Evolutionary conservation across 2,113 vertebrate genomes (phyloP), one percentile per base, ranked within the genome.

Genomic region (Chamaea fasciata): DNA sequence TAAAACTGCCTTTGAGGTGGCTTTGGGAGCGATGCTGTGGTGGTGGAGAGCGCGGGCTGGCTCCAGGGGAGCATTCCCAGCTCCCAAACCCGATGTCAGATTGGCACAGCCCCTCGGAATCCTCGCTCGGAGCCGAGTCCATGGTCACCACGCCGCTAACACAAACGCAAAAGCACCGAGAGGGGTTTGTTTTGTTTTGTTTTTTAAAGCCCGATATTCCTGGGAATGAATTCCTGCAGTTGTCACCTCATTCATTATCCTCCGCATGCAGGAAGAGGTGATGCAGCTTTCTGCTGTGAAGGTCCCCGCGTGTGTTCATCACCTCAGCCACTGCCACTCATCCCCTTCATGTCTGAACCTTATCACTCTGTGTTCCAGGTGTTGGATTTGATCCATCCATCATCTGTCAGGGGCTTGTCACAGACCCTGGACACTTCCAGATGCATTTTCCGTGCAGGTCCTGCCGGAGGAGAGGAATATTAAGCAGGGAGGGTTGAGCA

Each of bases 361-460:
- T 31, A 90, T 49, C 67, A 63, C 65, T 91, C 64, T 52, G 31
- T 53, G 41, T 94, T 91, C 68, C 75, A 82, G 78, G 21, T 87
- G 73, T 2, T 92, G 91, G 68, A 20, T 95, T 88, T 82, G 65
- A 95, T 96, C 68, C 89, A 92, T 95, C 89, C 79, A 62, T 96
- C 92, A 85, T 8, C 86, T 93, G 90, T 85, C 95, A 76, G 60
- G 10, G 30, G 6, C 81, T 74, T 86, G 86, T 69, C 92, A 87
- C 35, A 46, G 53, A 26, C 49, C 44, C 83, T 23, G 83, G 86
- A 5, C 73, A 20, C 28, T 26, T 94, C 49, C 59, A 63, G 62
- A 39, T 62, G 46, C 49, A 13, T 90, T 91, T 95, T 73, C 64
- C 3, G 3, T 52, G 52, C 83, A 74, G 65, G 74, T 83, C 33